Evolutionary conservation across 2,113 vertebrate genomes (phyloP).

Genomic region (Thinocorus orbignyianus): DNA sequence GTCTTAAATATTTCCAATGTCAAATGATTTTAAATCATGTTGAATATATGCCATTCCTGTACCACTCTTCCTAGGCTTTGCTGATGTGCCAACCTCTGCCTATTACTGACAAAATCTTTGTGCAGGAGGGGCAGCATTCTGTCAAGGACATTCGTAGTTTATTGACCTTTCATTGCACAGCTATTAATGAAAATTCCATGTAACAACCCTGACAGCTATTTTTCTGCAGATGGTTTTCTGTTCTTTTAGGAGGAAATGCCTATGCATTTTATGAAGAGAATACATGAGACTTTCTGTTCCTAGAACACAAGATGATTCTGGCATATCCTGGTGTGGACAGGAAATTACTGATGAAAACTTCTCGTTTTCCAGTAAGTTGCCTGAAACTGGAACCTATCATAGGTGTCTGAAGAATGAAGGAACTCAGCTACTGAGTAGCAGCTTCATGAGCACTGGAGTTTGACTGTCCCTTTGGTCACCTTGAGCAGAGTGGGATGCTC

Average conservation of each 20-base stretch:
- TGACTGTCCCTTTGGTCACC: neutral
- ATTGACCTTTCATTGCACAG: neutral
- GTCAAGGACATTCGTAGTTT: neutral
- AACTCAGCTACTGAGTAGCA: neutral
- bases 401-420: neutral
- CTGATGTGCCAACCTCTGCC: neutral
- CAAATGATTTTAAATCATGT: neutral
- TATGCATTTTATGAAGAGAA: constrained; percentile 79
- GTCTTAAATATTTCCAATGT: neutral
- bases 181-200: neutral
- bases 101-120: neutral
- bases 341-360: constrained; percentile 79
- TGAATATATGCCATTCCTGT: neutral
- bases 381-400: neutral
- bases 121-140: neutral
- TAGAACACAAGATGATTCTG: constrained; percentile 77
- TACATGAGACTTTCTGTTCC: constrained; percentile 79
- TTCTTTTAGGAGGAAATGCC: constrained; percentile 62
- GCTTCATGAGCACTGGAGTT: neutral
- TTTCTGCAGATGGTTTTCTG: neutral
- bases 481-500: neutral
- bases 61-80: neutral
- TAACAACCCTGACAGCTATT: neutral
- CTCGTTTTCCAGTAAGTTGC: constrained; percentile 76
- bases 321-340: constrained; percentile 68